Conservation (phyloP, 2,888 invertebrate species). For the Linnaemya vulpina region DNA sequence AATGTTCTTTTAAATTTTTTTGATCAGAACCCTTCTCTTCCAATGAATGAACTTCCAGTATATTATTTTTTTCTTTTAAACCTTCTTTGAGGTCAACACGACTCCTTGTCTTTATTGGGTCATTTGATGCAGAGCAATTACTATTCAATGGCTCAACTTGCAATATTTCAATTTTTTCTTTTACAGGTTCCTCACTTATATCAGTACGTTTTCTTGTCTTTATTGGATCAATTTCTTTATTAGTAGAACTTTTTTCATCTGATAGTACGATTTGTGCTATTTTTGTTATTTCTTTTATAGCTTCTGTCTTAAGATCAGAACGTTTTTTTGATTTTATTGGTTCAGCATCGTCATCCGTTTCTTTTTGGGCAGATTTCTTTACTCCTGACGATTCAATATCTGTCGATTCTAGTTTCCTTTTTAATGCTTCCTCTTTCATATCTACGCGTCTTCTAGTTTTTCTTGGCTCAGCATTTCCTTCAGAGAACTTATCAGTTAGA, state of each 20-base stretch:
- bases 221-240: constrained; percentile 8
- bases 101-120: not conserved
- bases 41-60: not conserved
- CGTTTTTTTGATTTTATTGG: not conserved
- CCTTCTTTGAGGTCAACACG: not conserved
- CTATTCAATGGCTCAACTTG: too few species aligned
- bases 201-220: constrained; percentile 11
- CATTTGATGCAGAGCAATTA: not conserved
- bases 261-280: not conserved
- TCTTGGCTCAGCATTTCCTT: not conserved
- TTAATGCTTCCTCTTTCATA: not conserved
- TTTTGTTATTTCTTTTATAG: not conserved
- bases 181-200: not conserved
- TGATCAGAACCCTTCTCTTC: not conserved
- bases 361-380: not conserved
- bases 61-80: not conserved
- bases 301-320: not conserved
- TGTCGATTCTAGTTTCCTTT: not conserved
- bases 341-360: not conserved
- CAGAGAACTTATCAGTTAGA: not conserved
- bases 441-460: not conserved
- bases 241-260: not conserved
- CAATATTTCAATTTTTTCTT: not conserved
- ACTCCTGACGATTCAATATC: not conserved
- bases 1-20: not conserved